Evolutionary conservation across 1,140 invertebrate species (phyloP), one percentile per base, ranked within the genome.

Genomic region (Dufourea novaeangliae): DNA sequence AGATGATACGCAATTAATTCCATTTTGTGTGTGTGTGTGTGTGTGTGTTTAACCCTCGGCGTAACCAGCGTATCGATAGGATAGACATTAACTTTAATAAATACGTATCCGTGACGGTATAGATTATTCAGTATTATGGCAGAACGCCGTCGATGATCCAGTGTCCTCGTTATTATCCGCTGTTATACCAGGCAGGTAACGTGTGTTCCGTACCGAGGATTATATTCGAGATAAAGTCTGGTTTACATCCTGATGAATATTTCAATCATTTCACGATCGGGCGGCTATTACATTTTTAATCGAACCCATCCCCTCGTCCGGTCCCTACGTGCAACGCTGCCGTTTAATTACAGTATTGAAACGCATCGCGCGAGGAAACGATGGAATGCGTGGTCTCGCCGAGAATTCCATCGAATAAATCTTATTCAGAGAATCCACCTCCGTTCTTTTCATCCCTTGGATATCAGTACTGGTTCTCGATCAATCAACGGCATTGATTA

Each of bases 1-100:
- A 0, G 22, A 69, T 17, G 27, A 54, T 56, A 54, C 50, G 17
- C 22, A 27, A 20, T 56, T 56, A 52, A 11, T 39, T 56, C 25
- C 4, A 57, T 27, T 4, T 68, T 32, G n/a, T n/a, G n/a, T n/a
- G n/a, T 34, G 5, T 59, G 59, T 32, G 27, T 54, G 25, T 10
- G 8, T 52, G 2, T 46, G 22, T 27, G 27, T 27, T 27, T 56
- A 61, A 22, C n/a, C 68, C 68, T 0, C n/a, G 27, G 37, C 5
- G 27, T 29, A 11, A 20, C 1, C 6, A 5, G 32, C 37, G 37
- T 44, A 59, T 70, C 68, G 37, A 34, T 2, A 7, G 12, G 54
- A 41, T 5, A 12, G 7, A 4, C 41, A 27, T 37, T 41, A 37
- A 50, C 32, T 72, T 72, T 72, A 72, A 72, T 72, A 72, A 72